Base-by-base conservation (phyloP, 2,888 invertebrate species). In the Creontiades dilutus region DNA sequence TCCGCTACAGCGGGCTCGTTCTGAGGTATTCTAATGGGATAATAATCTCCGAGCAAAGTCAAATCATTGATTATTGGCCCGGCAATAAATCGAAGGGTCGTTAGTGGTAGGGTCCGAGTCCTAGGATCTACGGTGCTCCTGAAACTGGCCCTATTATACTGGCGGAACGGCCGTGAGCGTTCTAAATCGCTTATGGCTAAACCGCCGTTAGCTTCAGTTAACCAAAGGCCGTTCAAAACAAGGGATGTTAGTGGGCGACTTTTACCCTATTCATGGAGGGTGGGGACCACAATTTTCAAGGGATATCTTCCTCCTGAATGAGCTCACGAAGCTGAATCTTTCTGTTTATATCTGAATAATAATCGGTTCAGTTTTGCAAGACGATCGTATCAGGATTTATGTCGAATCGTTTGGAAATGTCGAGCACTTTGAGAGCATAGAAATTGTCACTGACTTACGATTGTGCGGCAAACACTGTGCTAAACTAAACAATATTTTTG, bases 61-160 rank as follows among this genome's bases (percentile, higher is more conserved):
- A 46, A 80, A 80, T 80, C 80, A 80, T 80, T 80, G 37, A 48
- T 80, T 80, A 80, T 80, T 80, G 80, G 80, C 80, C 80, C n/a
- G 76, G 46, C 46, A n/a, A 48, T 80, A 80, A 80, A 80, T 37
- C 16, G 46, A 12, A 46, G 11, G 80, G 46, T 46, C 80, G 19
- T 80, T 80, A 46, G 80, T 3, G 80, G 46, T 46, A 13, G 80
- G 80, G 28, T 78, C 28, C 16, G 28, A n/a, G 52, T 61, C n/a
- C 61, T 61, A 61, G 61, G 61, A 61, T 27, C 68, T 27, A 23
- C 7, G 68, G 23, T 23, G 11, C 5, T 68, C 23, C 12, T 68
- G 23, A 68, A 23, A 68, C 68, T 61, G 61, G 68, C 11, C 68
- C 68, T 68, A 68, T 23, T 68, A 23, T 68, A 68, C 68, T 23